Percentiles rank a stretch among this genome's conserved stretches.
These are phyloP conservation scores for Brevimyrus niger DNA, from an alignment of 2,113 vertebrate genomes.

Conservation along the genomic window DNA sequence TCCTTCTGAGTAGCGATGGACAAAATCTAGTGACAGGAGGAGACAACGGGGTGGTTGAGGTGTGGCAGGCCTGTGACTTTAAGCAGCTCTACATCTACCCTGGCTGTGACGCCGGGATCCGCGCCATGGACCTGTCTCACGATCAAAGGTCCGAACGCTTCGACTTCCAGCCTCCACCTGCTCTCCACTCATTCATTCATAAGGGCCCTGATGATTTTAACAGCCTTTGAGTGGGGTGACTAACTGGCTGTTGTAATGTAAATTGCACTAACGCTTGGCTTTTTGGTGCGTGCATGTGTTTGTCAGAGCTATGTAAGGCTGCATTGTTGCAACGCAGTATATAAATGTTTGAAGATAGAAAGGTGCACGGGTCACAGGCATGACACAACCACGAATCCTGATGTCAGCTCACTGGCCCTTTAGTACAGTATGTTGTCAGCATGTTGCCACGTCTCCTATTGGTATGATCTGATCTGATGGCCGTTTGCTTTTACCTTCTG, in stretches of 20 bases:
- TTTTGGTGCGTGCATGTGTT: neutral
- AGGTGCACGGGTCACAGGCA: neutral
- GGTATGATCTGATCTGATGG: neutral
- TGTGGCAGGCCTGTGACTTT: constrained; percentile 98
- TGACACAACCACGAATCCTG: neutral
- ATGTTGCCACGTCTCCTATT: neutral
- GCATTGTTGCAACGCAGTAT: neutral
- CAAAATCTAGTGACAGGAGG: constrained; percentile 96
- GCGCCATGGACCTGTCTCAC: constrained; percentile 97
- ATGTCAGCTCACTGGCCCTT: neutral
- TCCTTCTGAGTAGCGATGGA: constrained; percentile 88
- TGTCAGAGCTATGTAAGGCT: neutral
- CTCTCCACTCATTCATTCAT: neutral
- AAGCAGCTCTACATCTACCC: constrained; percentile 99
- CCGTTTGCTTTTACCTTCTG: constrained; percentile 18
- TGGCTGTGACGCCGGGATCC: constrained; percentile 94
- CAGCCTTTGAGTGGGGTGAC: neutral
- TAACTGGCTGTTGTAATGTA: neutral
- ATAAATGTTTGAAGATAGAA: neutral
- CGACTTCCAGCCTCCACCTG: neutral
- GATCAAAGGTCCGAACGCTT: constrained; percentile 83
- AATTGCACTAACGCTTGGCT: neutral
- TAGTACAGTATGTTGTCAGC: neutral
- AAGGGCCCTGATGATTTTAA: neutral
- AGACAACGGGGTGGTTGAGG: constrained; percentile 95